Conservation (phyloP, 1,140 invertebrate genomes). For the Aleiodes sp. region DNA sequence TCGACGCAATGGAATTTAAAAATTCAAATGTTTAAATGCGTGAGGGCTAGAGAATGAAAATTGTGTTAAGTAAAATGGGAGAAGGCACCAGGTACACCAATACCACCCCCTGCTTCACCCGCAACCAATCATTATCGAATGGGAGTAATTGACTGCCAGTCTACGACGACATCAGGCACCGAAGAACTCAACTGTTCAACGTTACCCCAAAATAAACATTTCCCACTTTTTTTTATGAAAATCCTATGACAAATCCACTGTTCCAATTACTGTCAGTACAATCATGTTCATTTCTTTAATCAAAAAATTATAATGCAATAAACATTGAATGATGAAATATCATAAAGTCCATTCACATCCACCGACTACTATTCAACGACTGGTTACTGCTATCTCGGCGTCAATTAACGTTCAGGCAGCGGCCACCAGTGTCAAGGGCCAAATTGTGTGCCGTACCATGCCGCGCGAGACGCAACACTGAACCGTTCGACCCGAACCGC, state of each 20-base stretch:
- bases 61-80: background rate
- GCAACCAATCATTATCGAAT: constrained; percentile 14
- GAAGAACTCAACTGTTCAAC: background rate
- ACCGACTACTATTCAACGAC: constrained; percentile 44
- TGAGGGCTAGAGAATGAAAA: background rate
- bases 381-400: constrained; percentile 56
- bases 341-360: constrained; percentile 5
- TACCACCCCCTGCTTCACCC: constrained; percentile 6
- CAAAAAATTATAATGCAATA: background rate
- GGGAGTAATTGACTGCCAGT: background rate
- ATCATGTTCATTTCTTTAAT: background rate
- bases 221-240: background rate
- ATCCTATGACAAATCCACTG: background rate
- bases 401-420: constrained; percentile 58
- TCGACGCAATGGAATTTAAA: too few relatives aligned
- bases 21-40: too few relatives aligned
- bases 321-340: background rate
- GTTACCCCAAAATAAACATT: background rate
- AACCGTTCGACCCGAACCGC: constrained; percentile 61
- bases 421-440: constrained; percentile 52
- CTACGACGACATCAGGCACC: background rate
- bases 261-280: background rate
- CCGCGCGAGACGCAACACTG: constrained; percentile 61
- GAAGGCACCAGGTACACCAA: constrained; percentile 16
- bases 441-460: too few relatives aligned